Percentiles rank a stretch among this genome's conserved stretches.
Evolutionary conservation across 1,140 invertebrate genomes (phyloP).

Genomic region (Cydia fagiglandana): DNA sequence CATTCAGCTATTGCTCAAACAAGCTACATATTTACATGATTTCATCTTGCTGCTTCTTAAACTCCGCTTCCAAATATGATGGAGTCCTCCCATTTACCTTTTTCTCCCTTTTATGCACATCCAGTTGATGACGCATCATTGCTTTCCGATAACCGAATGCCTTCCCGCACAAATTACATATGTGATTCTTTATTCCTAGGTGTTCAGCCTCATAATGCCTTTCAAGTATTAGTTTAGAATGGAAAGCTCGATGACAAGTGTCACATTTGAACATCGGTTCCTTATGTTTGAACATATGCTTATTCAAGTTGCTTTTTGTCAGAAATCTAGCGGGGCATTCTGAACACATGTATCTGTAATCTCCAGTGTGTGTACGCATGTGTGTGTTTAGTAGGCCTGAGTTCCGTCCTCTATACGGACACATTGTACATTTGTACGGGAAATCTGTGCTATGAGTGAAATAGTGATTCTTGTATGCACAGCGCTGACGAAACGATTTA

Average conservation of each 20-base stretch:
- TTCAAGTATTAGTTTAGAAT: slow-evolving; percentile 57
- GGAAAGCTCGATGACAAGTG: slow-evolving; percentile 62
- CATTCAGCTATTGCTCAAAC: not conserved
- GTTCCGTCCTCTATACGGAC: slow-evolving; percentile 66
- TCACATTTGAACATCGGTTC: slow-evolving; percentile 66
- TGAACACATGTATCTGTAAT: slow-evolving; percentile 77
- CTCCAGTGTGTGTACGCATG: slow-evolving; percentile 76
- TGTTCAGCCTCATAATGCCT: slow-evolving; percentile 74
- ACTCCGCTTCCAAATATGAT: slow-evolving; percentile 53
- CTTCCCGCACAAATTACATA: slow-evolving; percentile 77
- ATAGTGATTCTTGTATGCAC: slow-evolving; percentile 67
- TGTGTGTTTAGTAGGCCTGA: slow-evolving; percentile 71
- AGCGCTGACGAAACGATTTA: slow-evolving; percentile 64
- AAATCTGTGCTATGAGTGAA: slow-evolving; percentile 64
- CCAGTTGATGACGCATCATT: slow-evolving; percentile 76
- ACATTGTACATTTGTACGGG: slow-evolving; percentile 65
- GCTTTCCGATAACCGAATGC: slow-evolving; percentile 77
- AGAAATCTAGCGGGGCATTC: slow-evolving; percentile 77
- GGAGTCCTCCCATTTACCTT: slow-evolving; percentile 54
- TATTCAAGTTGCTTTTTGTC: slow-evolving; percentile 78
- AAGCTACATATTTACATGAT: not conserved
- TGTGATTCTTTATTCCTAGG: slow-evolving; percentile 76
- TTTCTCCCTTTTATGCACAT: slow-evolving; percentile 76
- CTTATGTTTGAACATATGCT: slow-evolving; percentile 71
- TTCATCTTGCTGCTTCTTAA: slow-evolving; percentile 34